Evolutionary conservation across 2,113 vertebrate genomes (phyloP).

Genomic region (Pachyramphus minor): DNA sequence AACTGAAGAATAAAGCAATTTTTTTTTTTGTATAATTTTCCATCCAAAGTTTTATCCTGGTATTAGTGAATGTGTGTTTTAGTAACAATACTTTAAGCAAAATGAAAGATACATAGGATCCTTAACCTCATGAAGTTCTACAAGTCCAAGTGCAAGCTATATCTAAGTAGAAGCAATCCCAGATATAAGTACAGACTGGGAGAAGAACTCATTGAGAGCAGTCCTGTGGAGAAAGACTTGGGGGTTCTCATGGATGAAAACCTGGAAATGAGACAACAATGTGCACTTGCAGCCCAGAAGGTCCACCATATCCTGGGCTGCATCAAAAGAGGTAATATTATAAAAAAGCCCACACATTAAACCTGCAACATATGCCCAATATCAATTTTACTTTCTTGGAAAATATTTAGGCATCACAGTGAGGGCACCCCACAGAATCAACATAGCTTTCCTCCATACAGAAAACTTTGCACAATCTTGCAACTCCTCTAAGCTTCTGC

Average conservation of each 20-base stretch:
- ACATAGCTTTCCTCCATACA: neutral
- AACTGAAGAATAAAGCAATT: neutral
- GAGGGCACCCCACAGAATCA: neutral
- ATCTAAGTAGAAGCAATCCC: neutral
- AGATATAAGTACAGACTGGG: neutral
- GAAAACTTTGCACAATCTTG: neutral
- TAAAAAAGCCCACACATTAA: neutral
- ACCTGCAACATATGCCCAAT: neutral
- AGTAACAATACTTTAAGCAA: neutral
- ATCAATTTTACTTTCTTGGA: neutral
- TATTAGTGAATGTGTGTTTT: neutral
- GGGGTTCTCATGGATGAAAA: neutral
- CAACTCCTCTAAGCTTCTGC: neutral
- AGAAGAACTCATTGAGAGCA: neutral
- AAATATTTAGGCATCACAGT: neutral
- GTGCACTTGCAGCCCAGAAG: too few species aligned
- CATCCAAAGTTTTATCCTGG: neutral
- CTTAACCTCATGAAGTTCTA: neutral
- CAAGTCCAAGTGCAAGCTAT: neutral
- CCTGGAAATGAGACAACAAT: neutral
- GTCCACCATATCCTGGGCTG: neutral
- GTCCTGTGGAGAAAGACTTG: neutral
- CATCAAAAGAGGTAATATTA: neutral
- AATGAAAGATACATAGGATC: neutral
- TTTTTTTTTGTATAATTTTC: neutral